Percentiles rank a stretch among this genome's conserved stretches.
These are phyloP conservation scores for Ormyrus nitidulus DNA, from an alignment of 2,888 invertebrate species.

Conservation along the genomic window DNA sequence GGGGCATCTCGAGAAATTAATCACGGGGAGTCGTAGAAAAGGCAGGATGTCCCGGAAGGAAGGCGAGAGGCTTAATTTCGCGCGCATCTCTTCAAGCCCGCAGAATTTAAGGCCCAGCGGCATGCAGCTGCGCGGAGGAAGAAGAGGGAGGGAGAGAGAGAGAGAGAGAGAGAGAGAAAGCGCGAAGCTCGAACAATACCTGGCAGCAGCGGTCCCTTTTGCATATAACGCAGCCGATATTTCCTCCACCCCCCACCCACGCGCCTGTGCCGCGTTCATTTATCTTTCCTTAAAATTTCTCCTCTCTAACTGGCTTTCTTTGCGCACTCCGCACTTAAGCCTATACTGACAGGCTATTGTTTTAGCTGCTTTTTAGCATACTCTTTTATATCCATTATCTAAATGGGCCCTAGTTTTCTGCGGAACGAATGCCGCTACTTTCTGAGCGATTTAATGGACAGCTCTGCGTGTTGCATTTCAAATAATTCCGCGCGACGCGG, in stretches of 20 bases:
- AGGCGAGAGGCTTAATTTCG: conserved; percentile 60
- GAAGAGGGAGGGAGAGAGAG: no score
- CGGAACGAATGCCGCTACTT: no score
- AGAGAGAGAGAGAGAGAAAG: not conserved
- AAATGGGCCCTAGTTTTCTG: no score
- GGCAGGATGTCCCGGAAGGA: conserved; percentile 59
- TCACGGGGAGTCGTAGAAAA: conserved; percentile 53
- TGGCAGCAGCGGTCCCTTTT: conserved; percentile 21
- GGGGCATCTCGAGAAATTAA: conserved; percentile 58
- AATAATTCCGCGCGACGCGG: no score
- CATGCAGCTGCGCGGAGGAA: conserved; percentile 7
- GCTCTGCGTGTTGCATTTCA: no score
- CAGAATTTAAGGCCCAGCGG: conserved; percentile 55
- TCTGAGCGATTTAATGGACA: no score
- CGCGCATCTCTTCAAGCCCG: conserved; percentile 57
- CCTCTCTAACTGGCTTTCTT: not conserved
- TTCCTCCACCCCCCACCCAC: not conserved
- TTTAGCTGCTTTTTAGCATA: no score
- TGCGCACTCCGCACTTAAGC: not conserved
- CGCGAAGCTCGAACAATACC: conserved; percentile 38
- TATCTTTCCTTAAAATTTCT: conserved; percentile 35
- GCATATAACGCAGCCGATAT: conserved; percentile 38
- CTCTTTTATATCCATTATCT: no score
- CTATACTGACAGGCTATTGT: not conserved
- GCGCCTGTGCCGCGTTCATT: conserved; percentile 23